Base-by-base conservation (phyloP, 2,888 invertebrate genomes). In the Helobdella robusta region DNA sequence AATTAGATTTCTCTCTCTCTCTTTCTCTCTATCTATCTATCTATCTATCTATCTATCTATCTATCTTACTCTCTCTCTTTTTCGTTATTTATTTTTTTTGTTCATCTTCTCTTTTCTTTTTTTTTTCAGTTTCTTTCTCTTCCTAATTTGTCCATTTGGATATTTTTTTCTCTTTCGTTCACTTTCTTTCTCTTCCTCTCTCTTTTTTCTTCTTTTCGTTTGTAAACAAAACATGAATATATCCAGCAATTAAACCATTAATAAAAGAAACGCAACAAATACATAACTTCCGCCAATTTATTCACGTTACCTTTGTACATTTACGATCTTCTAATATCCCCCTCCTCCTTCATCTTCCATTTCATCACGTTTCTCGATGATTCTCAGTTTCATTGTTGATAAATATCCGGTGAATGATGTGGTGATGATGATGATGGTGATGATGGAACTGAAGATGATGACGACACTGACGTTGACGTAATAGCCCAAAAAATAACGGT, bases 21-120 rank as follows among this genome's bases (percentile, higher is more conserved):
- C 44, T 60, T 8, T 60, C 20, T 60, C 40, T 40, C 32, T 60
- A 23, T 40, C 20, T 59, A 0, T 36, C 40, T 59, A 20, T 59
- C 28, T 59, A 4, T 59, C 18, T 36, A 18, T 59, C 32, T 59
- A 8, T 20, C 2, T 59, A 15, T n/a, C 44, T 1, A 6, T 59
- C 11, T 61, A 8, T 61, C 5, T 48, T 48, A 28, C 46, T 23
- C 23, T 61, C 25, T 61, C 2, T 50, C 46, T 46, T 3, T 46
- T 1, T 61, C 11, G 40, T 20, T 59, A 8, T 28, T 8, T 59
- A 15, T 59, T 11, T 59, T 28, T 52, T 8, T 52, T 8, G 8
- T 18, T 59, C 34, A 34, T 36, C 35, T 5, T 59, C 1, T 59
- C 20, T 59, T 2, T 36, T n/a, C 1, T 30, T 59, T 4, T 59